Base-by-base conservation (phyloP, 2,888 invertebrate genomes). In the Hipparchia sbordonii region DNA sequence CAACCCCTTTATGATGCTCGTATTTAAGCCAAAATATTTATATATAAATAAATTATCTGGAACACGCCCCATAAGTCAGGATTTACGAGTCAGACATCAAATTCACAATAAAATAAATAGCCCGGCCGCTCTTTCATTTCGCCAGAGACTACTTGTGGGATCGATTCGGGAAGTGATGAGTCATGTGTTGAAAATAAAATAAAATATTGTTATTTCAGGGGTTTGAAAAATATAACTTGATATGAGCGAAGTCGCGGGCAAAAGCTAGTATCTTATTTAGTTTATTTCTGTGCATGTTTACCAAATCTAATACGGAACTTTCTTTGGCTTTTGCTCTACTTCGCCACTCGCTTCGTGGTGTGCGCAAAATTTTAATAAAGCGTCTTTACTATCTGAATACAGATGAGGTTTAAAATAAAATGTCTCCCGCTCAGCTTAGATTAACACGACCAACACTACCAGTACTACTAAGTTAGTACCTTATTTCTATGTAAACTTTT, bases 21-120 rank as follows among this genome's bases (percentile, higher is more conserved):
- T 62, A 51, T 65, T 23, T 23, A 23, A 51, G 33, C 9, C 59
- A 51, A 33, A 65, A 48, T 52, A 63, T 51, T 63, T 45, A 45
- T 61, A 59, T 63, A 65, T 65, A 52, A 52, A 65, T 65, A 52
- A 51, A 65, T 65, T 65, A 8, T 33, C 63, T 23, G 8, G 33
- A 65, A 52, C 63, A 65, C 51, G 33, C 52, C 51, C 63, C 10
- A 65, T 12, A 45, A 61, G 61, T 45, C 45, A 61, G 10, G 63
- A 65, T 65, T 65, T 65, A 65, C 63, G 63, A 65, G 63, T 5
- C 63, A 51, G 63, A 52, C 63, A 65, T 65, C 63, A 65, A 65
- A 65, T 33, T 65, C 51, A 65, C 63, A 65, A 51, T 65, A 65
- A 65, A 65, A 65, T 65, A 65, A 65, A 65, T 65, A 51, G 51